Percentiles rank a stretch among this genome's conserved stretches.
Conservation (phyloP, 2,797 vertebrate species). For the Morelia viridis region DNA sequence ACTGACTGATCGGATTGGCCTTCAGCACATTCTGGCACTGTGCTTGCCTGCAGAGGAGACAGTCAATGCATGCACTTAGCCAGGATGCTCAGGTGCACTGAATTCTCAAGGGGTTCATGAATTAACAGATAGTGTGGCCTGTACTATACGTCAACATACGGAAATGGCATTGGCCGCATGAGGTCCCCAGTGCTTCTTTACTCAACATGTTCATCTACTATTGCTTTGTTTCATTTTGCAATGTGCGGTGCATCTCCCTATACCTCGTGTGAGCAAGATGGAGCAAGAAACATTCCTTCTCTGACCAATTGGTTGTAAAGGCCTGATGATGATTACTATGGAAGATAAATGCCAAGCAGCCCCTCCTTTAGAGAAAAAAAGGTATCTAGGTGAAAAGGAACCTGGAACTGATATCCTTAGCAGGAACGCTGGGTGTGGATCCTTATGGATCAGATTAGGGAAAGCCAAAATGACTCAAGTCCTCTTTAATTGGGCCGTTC, state of each 20-base stretch:
- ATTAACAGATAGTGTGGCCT: background rate
- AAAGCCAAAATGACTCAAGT: background rate
- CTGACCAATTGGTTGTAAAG: background rate
- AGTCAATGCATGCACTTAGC: background rate
- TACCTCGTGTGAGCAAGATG: background rate
- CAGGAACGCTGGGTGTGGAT: background rate
- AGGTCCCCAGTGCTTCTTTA: background rate
- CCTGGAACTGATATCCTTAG: background rate
- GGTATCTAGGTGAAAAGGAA: background rate
- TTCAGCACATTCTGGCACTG: constrained; percentile 81
- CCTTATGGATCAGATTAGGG: background rate
- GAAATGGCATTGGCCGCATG: background rate
- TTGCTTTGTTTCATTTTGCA: background rate
- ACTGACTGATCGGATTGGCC: constrained; percentile 80
- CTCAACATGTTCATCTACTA: background rate
- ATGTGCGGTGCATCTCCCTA: background rate
- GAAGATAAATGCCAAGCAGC: background rate
- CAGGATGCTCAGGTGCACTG: rapidly evolving
- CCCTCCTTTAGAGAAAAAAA: background rate
- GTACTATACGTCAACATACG: too few relatives aligned
- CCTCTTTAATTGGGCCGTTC: background rate
- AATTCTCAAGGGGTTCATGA: background rate
- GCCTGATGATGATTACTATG: background rate
- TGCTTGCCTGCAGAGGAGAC: constrained; percentile 70
- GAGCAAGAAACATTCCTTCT: background rate